Evolutionary conservation across 2,113 vertebrate genomes (phyloP).

Genomic region (Dendrocopos noguchii): DNA sequence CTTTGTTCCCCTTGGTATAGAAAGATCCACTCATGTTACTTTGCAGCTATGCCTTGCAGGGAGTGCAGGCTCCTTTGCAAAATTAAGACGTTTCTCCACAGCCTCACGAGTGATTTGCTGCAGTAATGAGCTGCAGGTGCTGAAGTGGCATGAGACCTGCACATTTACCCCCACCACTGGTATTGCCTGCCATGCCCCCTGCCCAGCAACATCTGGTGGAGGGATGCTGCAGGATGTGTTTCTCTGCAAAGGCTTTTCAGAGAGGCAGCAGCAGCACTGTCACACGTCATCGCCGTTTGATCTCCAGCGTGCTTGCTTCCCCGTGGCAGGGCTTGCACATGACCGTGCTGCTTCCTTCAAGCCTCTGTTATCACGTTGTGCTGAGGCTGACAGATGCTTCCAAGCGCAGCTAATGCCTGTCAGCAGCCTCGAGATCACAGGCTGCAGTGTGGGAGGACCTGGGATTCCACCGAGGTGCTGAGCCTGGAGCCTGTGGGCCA

Average conservation of each 20-base stretch:
- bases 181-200: not conserved
- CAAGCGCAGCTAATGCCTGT: conserved; percentile 49
- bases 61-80: not conserved
- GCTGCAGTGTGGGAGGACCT: not conserved
- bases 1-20: conserved; percentile 13
- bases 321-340: not conserved
- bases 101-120: not conserved
- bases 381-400: conserved; percentile 42
- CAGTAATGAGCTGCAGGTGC: not conserved
- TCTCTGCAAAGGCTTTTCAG: not conserved
- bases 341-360: conserved; percentile 21
- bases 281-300: conserved; percentile 42
- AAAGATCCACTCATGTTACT: conserved; percentile 6
- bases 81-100: not conserved
- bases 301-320: conserved; percentile 23
- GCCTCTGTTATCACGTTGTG: conserved; percentile 31
- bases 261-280: not conserved
- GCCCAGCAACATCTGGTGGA: not conserved
- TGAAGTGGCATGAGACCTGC: not conserved
- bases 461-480: not conserved
- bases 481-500: not conserved
- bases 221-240: conserved; percentile 14
- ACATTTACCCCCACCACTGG: not conserved
- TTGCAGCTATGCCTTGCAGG: not conserved
- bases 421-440: not conserved